Base-by-base conservation (phyloP, 2,888 invertebrate genomes). In the Mythimna lalbum region DNA sequence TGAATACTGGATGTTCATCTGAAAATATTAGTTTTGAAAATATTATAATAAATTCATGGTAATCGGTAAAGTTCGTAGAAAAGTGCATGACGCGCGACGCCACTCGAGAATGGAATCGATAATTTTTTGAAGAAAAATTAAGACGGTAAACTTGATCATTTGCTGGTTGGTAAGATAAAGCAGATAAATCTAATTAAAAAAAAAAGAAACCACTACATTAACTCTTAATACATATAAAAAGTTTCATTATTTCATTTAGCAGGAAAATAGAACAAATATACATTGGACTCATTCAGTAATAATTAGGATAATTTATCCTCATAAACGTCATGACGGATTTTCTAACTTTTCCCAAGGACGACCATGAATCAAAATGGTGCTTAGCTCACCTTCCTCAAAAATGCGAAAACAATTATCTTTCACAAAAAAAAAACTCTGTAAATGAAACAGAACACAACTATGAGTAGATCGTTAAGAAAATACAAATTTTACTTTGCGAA, bases 281-380 rank as follows among this genome's bases (percentile, higher is more conserved):
- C 31, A 21, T 43, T 63, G 36, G 33, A 68, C 36, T 80, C 60
- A 33, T 67, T 73, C 52, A 49, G 49, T 68, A 57, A n/a, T 56
- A 33, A 74, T 68, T 52, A 80, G 21, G 36, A 63, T n/a, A 63
- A 60, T 67, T 68, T 80, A 50, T 77, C 75, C 80, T 74, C 19
- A 56, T 65, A 50, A 63, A 55, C 47, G 63, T 52, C 53, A 52
- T 23, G 36, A 33, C 23, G 55, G 23, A 76, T 68, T 68, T 67
- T 49, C 17, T 52, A 65, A 73, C 52, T 80, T 80, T 79, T 23
- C 43, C 43, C 17, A 43, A 74, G 64, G 36, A 59, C n/a, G 21
- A 31, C 1, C 36, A 53, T 59, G 31, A 59, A 76, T 66, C 68
- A 76, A 50, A 50, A 31, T 27, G 23, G 2, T 14, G 49, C 12